Evolutionary conservation across 2,113 vertebrate genomes (phyloP).

Genomic region (Opisthocomus hoazin): DNA sequence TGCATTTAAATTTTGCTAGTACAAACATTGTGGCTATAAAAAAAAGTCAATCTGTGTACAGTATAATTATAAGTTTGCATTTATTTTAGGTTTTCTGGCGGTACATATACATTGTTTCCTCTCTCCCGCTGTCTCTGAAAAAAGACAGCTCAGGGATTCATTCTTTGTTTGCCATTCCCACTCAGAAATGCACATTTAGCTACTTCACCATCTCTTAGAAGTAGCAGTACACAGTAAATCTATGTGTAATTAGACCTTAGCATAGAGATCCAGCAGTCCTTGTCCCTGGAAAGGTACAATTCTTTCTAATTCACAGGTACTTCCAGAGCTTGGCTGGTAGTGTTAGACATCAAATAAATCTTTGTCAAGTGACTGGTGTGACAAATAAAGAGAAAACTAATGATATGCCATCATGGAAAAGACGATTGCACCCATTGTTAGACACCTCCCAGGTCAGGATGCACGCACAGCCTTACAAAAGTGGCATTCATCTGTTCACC

Average conservation of each 20-base stretch:
- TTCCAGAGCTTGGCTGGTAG: background rate
- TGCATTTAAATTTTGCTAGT: background rate
- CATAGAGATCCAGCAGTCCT: background rate
- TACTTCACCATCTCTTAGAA: background rate
- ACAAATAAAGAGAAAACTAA: conserved; percentile 68
- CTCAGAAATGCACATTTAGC: background rate
- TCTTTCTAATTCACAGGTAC: background rate
- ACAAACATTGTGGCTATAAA: background rate
- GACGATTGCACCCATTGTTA: conserved; percentile 61
- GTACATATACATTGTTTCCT: background rate
- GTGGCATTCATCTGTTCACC: background rate
- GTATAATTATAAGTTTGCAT: background rate
- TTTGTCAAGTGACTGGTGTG: conserved; percentile 52
- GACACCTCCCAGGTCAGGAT: conserved; percentile 54
- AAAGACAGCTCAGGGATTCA: background rate
- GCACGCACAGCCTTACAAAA: conserved; percentile 37
- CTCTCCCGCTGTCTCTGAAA: background rate
- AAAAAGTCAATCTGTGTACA: background rate
- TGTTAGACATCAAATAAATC: conserved; percentile 40
- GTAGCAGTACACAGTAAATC: background rate
- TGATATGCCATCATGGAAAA: conserved; percentile 36
- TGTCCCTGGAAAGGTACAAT: background rate
- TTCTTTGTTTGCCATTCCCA: background rate
- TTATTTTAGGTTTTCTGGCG: background rate
- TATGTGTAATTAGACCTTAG: background rate